Base-by-base conservation (phyloP, 2,797 vertebrate species). In the Geotrypetes seraphini region DNA sequence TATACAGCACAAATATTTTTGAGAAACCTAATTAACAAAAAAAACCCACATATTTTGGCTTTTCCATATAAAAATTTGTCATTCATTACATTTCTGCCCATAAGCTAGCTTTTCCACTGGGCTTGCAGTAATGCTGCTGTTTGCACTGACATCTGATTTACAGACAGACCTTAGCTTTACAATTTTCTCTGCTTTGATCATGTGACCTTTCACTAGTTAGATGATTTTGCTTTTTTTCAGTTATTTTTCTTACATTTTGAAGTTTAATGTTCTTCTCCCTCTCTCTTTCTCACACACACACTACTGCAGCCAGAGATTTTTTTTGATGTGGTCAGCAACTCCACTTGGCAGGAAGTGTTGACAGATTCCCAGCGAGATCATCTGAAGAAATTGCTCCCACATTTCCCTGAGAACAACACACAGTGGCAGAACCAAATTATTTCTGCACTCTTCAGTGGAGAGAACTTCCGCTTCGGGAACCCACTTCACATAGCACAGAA, bases 401-500 rank as follows among this genome's bases (percentile, higher is more conserved):
- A 63, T 37, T 97, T 95, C 26, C 78, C 91, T 0, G 84, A 89
- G 13, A 71, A 80, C 43, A 78, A 78, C 38, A 11, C n/a, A 1
- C 66, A 83, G 11, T 84, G 92, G 38, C 93, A 95, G 53, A 78
- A 82, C 32, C 55, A 54, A n/a, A 74, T 88, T 33, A 66, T 95
- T 52, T 52, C 53, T 0, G 73, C 89, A 0, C 66, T 97, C 3
- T 97, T 97, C 45, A 76, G 76, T 2, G 85, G 92, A 10, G 82
- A 79, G 43, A 89, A 88, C 62, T 94, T 97, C 41, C 75, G 83
- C 14, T 99, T 97, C 16, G 93, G 91, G 31, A 97, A 97, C 33
- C 96, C 93, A 0, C 64, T 99, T 50, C 90, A 94, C 47, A 85
- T 92, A 1, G 90, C 92, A 18, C 96, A 99, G 68, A 96, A 89